These are phyloP conservation scores for Hemistola chrysoprasaria DNA, from an alignment of 2,888 invertebrate genomes.

Conservation along the genomic window DNA sequence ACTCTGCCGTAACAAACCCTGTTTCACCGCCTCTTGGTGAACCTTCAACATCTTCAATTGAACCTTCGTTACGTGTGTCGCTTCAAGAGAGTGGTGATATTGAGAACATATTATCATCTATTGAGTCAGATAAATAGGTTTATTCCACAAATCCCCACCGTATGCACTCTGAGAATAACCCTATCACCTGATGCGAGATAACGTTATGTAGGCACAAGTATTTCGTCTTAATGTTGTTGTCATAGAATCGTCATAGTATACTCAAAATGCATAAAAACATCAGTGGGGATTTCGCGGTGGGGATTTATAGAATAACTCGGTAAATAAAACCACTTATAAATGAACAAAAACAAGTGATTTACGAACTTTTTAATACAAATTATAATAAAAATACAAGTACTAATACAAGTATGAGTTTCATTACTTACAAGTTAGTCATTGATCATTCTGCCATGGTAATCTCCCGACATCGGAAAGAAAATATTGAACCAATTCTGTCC, in stretches of 20 bases:
- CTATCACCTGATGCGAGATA: slow-evolving; percentile 22
- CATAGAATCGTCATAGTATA: slow-evolving; percentile 23
- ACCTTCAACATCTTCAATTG: slow-evolving; percentile 17
- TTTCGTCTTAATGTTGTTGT: slow-evolving; percentile 21
- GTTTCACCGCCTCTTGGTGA: slow-evolving; percentile 19
- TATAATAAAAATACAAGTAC: slow-evolving; percentile 16
- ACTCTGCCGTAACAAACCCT: slow-evolving; percentile 18
- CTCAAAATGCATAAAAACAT: slow-evolving; percentile 23
- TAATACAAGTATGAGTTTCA: slow-evolving; percentile 11
- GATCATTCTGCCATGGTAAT: slow-evolving; percentile 23
- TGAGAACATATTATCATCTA: slow-evolving; percentile 18
- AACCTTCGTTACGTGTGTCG: slow-evolving; percentile 23
- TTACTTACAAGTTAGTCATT: slow-evolving; percentile 18
- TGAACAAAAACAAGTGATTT: slow-evolving; percentile 18
- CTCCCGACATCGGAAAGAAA: slow-evolving; percentile 23
- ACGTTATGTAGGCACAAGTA: slow-evolving; percentile 21
- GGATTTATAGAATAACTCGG: slow-evolving; percentile 21
- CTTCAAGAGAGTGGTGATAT: slow-evolving; percentile 19
- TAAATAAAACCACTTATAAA: slow-evolving; percentile 22
- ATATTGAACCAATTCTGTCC: slow-evolving; percentile 21
- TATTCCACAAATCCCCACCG: slow-evolving; percentile 21
- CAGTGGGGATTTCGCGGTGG: slow-evolving; percentile 21
- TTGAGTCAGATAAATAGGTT: slow-evolving; percentile 22
- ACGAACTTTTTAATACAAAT: slow-evolving; percentile 18
- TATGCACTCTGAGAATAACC: slow-evolving; percentile 18